A percentile compares a stretch with the other conserved stretches of the same genome.
These are phyloP conservation scores for Platyrinchus mystaceus DNA, from an alignment of 2,797 vertebrate genomes.

Conservation along the genomic window DNA sequence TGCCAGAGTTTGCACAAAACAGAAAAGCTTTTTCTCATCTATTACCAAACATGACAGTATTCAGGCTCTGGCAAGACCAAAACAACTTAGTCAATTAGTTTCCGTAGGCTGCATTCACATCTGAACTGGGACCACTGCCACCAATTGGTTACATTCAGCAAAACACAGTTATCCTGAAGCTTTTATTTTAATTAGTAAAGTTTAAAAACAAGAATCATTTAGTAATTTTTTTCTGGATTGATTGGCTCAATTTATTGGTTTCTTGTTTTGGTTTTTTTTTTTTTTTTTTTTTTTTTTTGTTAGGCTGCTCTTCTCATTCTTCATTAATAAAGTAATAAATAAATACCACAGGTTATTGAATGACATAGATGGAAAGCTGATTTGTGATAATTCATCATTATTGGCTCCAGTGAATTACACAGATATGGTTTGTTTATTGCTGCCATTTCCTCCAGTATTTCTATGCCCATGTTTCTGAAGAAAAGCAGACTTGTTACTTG, in stretches of 20 bases:
- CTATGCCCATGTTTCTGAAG: not conserved
- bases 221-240: not conserved
- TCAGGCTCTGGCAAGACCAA: not conserved
- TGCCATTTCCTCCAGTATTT: not conserved
- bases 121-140: constrained; percentile 15
- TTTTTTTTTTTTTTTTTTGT: not conserved
- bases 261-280: too few species aligned
- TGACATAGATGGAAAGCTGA: not conserved
- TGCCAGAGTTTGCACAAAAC: not conserved
- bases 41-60: not conserved
- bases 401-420: not conserved
- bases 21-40: not conserved
- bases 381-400: not conserved
- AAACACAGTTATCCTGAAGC: not conserved
- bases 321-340: not conserved
- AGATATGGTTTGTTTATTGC: not conserved
- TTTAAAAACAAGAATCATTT: not conserved
- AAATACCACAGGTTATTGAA: not conserved
- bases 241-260: not conserved
- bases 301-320: not conserved
- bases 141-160: not conserved
- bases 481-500: not conserved
- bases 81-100: not conserved
- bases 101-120: not conserved
- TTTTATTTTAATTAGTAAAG: constrained; percentile 22